These are phyloP conservation scores for Calidris pugnax DNA, from an alignment of 2,113 vertebrate genomes.

Conservation along the genomic window DNA sequence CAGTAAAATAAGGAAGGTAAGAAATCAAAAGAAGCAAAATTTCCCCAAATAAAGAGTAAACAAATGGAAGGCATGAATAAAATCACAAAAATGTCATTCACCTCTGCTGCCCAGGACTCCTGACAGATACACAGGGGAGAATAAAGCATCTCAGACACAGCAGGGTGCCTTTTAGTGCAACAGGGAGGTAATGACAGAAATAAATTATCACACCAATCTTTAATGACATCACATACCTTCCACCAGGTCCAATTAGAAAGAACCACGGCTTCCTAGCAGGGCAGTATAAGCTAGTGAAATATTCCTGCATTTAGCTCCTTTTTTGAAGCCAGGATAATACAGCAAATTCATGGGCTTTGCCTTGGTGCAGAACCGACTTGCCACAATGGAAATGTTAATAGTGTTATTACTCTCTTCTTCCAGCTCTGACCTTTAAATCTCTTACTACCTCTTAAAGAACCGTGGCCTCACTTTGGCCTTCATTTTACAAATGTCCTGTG, in stretches of 20 bases:
- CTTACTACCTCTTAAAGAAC: background rate
- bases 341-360: background rate
- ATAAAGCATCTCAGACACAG: background rate
- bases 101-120: background rate
- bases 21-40: background rate
- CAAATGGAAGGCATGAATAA: background rate
- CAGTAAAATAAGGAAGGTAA: background rate
- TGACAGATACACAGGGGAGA: background rate
- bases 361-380: background rate
- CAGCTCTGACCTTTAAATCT: background rate
- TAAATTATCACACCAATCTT: background rate
- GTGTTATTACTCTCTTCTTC: background rate
- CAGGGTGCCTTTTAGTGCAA: background rate
- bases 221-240: background rate
- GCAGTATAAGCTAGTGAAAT: background rate
- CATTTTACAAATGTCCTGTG: background rate
- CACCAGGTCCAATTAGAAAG: background rate
- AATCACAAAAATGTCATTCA: background rate
- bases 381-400: background rate
- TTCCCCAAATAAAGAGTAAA: background rate
- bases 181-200: background rate
- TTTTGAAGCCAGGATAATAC: background rate
- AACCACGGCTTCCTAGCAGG: background rate
- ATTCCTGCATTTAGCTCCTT: background rate
- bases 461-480: background rate